Conservation (phyloP, 2,113 vertebrate species). For the Epinephelus fuscoguttatus region DNA sequence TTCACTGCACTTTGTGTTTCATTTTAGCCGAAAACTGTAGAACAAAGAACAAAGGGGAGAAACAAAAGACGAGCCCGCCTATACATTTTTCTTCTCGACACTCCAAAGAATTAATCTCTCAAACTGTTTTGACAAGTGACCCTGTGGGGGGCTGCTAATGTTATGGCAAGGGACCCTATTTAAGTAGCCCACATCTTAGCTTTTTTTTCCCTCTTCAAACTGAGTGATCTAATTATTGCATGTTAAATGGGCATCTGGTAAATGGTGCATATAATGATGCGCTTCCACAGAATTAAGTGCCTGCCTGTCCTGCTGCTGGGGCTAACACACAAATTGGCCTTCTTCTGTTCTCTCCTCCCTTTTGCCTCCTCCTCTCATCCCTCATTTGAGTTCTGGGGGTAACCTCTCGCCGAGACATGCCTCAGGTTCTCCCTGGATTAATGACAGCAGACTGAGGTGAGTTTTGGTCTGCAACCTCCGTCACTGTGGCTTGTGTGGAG, state of each 20-base stretch:
- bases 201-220: constrained; percentile 59
- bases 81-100: constrained; percentile 63
- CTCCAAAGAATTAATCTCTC: constrained; percentile 79
- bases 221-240: constrained; percentile 88
- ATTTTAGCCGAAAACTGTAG: constrained; percentile 29
- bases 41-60: constrained; percentile 61
- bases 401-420: constrained; percentile 73
- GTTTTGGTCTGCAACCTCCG: constrained; percentile 49
- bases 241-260: constrained; percentile 90
- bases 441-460: constrained; percentile 70
- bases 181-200: constrained; percentile 73
- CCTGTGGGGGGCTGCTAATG: constrained; percentile 81
- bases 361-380: constrained; percentile 64
- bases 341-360: constrained; percentile 67
- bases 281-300: constrained; percentile 87
- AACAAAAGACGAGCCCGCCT: constrained; percentile 50
- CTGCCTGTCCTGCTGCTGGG: constrained; percentile 84
- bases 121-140: constrained; percentile 84
- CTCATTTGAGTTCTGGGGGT: constrained; percentile 74
- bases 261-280: constrained; percentile 88
- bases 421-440: constrained; percentile 79
- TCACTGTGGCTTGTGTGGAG: constrained; percentile 14
- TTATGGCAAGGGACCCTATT: constrained; percentile 83
- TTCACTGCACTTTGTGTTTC: neutral
- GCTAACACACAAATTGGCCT: constrained; percentile 84